Evolutionary conservation across 2,113 vertebrate species (phyloP).

Genomic region (Rousettus leschenaultii): DNA sequence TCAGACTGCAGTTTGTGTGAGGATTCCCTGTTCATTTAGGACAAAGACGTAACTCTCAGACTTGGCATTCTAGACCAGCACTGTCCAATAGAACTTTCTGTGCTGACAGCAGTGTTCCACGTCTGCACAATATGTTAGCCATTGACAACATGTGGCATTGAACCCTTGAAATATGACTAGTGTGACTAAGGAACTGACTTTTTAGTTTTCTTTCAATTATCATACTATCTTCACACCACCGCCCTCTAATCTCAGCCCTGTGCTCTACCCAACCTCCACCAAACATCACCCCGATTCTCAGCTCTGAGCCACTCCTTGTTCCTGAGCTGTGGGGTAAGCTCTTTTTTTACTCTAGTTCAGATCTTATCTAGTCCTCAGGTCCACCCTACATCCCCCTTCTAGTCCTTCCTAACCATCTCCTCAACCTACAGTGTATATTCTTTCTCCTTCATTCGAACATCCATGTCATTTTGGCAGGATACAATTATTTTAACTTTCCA

Average conservation of each 20-base stretch:
- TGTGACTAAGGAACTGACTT: not conserved
- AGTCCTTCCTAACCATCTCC: not conserved
- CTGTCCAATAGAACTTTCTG: not conserved
- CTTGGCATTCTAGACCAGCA: not conserved
- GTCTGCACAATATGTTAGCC: not conserved
- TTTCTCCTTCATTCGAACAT: not conserved
- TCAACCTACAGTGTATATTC: not conserved
- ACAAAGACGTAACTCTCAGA: not conserved
- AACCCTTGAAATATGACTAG: not conserved
- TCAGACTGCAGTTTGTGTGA: not conserved
- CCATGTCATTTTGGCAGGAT: not conserved
- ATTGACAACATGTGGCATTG: not conserved
- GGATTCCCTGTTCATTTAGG: not conserved
- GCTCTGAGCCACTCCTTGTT: not conserved
- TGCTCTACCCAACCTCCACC: not conserved
- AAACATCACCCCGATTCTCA: not conserved
- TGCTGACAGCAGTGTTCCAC: too few species aligned
- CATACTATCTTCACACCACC: not conserved
- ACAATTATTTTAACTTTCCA: not conserved
- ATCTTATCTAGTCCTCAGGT: not conserved
- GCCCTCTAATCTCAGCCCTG: not conserved
- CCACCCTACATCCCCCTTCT: too few species aligned
- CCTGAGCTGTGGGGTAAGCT: not conserved
- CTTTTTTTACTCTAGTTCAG: not conserved
- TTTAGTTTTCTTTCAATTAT: not conserved